These are phyloP conservation scores for Amphimallon solstitiale DNA, from an alignment of 2,888 invertebrate species.

Conservation along the genomic window DNA sequence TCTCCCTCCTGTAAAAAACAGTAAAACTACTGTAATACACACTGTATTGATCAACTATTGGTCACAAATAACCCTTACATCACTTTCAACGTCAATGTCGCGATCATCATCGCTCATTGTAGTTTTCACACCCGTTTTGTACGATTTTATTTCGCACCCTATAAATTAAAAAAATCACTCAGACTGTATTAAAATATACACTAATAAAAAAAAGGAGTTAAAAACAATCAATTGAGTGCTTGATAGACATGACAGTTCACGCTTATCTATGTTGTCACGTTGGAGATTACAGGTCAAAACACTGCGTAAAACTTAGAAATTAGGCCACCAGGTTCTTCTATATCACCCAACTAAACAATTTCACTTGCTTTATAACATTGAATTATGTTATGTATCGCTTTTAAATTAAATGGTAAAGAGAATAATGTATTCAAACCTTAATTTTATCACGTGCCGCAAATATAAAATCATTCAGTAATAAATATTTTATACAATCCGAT, in stretches of 20 bases:
- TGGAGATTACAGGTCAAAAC: not conserved
- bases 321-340: too few species aligned
- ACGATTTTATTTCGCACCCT: slow-evolving; percentile 27
- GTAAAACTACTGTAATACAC: slow-evolving; percentile 30
- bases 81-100: slow-evolving; percentile 95
- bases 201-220: not conserved
- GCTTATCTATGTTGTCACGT: slow-evolving; percentile 21
- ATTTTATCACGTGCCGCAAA: not conserved
- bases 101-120: slow-evolving; percentile 94
- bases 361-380: too few species aligned
- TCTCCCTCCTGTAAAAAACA: slow-evolving; percentile 76
- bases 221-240: not conserved
- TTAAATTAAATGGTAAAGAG: too few species aligned
- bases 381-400: too few species aligned
- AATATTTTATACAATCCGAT: too few species aligned
- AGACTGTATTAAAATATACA: slow-evolving; percentile 5
- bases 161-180: slow-evolving; percentile 13
- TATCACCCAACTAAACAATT: too few species aligned
- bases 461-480: too few species aligned
- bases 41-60: slow-evolving; percentile 28
- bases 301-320: too few species aligned
- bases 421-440: too few species aligned
- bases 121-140: slow-evolving; percentile 44
- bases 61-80: slow-evolving; percentile 73
- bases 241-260: slow-evolving; percentile 20